Conservation (phyloP, 2,888 invertebrate genomes). For the Physocephala rufipes region DNA sequence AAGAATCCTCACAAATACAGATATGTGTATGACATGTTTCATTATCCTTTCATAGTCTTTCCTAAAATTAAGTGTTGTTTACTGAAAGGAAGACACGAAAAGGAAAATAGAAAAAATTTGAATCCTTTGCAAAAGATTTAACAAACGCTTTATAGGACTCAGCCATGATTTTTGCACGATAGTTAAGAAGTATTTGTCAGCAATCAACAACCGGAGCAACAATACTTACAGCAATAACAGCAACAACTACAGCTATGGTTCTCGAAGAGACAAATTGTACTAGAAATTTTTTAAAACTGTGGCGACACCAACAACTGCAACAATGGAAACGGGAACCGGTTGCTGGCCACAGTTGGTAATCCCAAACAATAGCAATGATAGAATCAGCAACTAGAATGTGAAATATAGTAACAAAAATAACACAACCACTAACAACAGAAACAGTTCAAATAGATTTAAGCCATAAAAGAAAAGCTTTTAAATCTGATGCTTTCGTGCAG, state of each 20-base stretch:
- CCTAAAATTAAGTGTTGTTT: background rate
- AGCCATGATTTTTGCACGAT: constrained; percentile 33
- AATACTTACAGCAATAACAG: constrained; percentile 10
- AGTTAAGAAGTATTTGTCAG: constrained; percentile 38
- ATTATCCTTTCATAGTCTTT: background rate
- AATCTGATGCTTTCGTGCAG: constrained; percentile 37
- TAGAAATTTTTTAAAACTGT: constrained; percentile 1
- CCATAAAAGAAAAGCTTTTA: constrained; percentile 56
- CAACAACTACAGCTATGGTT: constrained; percentile 50
- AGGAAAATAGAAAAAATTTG: too few species aligned
- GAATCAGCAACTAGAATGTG: constrained; percentile 49
- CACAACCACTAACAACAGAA: constrained; percentile 58
- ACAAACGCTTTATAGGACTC: constrained; percentile 7
- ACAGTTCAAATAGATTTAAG: constrained; percentile 54
- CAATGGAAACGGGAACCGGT: background rate
- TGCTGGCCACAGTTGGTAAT: constrained; percentile 20
- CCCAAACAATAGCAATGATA: constrained; percentile 33
- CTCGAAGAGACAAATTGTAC: constrained; percentile 58
- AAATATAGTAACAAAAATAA: constrained; percentile 40
- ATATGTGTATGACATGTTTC: too few species aligned
- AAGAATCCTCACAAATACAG: too few species aligned
- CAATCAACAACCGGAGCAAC: constrained; percentile 17
- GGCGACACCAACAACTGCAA: constrained; percentile 53
- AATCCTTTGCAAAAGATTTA: background rate
- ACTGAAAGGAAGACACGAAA: background rate